Percentiles rank a stretch among this genome's conserved stretches.
These are phyloP conservation scores for Otis tarda DNA, from an alignment of 2,113 vertebrate species.

Conservation along the genomic window DNA sequence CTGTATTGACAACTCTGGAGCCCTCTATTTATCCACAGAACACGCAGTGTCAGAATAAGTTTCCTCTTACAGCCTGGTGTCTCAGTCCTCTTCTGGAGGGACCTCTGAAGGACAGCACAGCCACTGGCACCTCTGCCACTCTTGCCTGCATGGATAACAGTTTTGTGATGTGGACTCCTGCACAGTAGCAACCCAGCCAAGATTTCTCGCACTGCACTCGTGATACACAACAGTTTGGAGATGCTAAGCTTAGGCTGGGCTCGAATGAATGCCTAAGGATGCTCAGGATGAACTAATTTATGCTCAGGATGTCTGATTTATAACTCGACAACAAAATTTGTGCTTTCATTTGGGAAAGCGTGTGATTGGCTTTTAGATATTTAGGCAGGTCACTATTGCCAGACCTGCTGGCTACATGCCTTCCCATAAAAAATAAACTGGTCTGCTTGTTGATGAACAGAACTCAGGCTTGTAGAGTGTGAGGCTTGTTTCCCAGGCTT, in stretches of 20 bases:
- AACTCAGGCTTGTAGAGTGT: background rate
- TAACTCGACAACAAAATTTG: background rate
- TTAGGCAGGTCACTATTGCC: background rate
- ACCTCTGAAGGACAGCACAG: background rate
- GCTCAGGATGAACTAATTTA: no score
- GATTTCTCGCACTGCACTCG: background rate
- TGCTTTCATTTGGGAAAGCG: background rate
- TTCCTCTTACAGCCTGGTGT: background rate
- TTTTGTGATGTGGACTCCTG: background rate
- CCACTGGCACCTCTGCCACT: background rate
- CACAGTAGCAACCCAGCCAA: background rate
- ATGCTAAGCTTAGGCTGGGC: background rate
- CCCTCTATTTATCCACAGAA: slow-evolving; percentile 37
- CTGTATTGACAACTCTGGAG: slow-evolving; percentile 50
- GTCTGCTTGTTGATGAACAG: background rate
- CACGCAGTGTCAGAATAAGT: background rate
- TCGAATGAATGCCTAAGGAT: background rate
- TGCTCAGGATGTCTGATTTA: no score
- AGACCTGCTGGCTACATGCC: background rate
- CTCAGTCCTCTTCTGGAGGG: background rate
- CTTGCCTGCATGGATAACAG: no score
- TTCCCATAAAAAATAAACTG: background rate
- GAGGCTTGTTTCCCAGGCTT: slow-evolving; percentile 42
- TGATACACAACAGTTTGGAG: rapidly evolving
- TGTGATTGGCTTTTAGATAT: background rate